These are phyloP conservation scores for Leptopilina boulardi DNA, from an alignment of 1,140 invertebrate genomes.

Conservation along the genomic window DNA sequence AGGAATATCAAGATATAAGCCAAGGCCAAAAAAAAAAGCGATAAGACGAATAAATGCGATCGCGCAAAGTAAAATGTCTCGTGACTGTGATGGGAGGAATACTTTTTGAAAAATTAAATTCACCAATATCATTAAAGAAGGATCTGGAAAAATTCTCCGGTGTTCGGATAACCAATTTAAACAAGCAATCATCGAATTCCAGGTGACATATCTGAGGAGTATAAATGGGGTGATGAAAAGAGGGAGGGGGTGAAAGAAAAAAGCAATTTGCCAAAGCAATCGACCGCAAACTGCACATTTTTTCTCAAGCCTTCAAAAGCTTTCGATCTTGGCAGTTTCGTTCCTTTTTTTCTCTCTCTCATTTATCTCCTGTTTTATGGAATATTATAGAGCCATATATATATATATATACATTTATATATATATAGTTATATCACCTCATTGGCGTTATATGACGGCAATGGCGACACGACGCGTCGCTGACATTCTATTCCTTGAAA, in stretches of 20 bases:
- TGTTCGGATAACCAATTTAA: constrained; percentile 17
- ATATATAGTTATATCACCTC: constrained; percentile 46
- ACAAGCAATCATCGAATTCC: constrained; percentile 31
- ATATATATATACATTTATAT: constrained; percentile 21
- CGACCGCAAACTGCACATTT: constrained; percentile 32
- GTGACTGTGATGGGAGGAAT: not conserved
- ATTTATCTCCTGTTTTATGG: constrained; percentile 29
- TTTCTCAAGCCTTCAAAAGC: constrained; percentile 3
- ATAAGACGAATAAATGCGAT: not conserved
- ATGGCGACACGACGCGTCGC: constrained; percentile 47
- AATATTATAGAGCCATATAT: constrained; percentile 25
- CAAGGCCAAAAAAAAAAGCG: too few species aligned
- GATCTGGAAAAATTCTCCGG: not conserved
- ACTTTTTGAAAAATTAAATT: not conserved
- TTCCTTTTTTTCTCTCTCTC: not conserved
- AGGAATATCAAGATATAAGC: too few species aligned
- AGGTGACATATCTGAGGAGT: constrained; percentile 16
- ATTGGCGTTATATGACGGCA: constrained; percentile 48
- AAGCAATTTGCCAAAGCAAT: constrained; percentile 32
- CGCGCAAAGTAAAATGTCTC: not conserved
- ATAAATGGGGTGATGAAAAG: too few species aligned
- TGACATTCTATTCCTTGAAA: constrained; percentile 67
- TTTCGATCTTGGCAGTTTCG: constrained; percentile 23
- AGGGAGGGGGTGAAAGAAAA: not conserved
- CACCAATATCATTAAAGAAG: not conserved